These are phyloP conservation scores for Tichodroma muraria DNA, from an alignment of 2,113 vertebrate species.

Conservation along the genomic window DNA sequence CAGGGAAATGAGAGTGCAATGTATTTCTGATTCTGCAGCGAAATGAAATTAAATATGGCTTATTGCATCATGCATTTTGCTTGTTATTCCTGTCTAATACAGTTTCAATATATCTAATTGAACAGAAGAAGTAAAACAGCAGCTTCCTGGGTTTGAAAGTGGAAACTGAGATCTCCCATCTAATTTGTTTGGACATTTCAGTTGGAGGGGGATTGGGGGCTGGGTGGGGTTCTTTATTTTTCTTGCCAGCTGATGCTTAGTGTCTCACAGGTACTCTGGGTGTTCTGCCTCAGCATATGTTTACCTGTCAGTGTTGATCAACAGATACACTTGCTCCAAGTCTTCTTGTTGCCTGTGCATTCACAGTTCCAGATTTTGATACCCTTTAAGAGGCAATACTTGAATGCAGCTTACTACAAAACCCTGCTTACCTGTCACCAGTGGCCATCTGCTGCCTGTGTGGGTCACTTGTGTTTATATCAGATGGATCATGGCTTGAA, in stretches of 20 bases:
- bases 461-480: not conserved
- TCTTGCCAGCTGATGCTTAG: not conserved
- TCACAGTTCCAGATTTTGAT: not conserved
- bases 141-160: not conserved
- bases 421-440: not conserved
- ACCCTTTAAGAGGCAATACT: not conserved
- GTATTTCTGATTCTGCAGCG: not conserved
- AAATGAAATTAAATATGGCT: not conserved
- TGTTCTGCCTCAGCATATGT: not conserved
- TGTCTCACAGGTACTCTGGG: not conserved
- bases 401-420: not conserved
- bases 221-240: not conserved
- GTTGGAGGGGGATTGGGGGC: not conserved
- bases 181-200: not conserved
- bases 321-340: not conserved
- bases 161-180: not conserved
- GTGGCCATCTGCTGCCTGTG: not conserved
- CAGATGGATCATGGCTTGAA: not conserved
- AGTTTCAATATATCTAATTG: not conserved
- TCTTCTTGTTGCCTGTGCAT: not conserved
- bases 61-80: not conserved
- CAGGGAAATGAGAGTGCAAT: not conserved
- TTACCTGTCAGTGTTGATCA: not conserved
- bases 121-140: not conserved
- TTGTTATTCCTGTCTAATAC: not conserved